Conservation (phyloP, 2,797 vertebrate genomes). For the Chromobotia macracanthus region DNA sequence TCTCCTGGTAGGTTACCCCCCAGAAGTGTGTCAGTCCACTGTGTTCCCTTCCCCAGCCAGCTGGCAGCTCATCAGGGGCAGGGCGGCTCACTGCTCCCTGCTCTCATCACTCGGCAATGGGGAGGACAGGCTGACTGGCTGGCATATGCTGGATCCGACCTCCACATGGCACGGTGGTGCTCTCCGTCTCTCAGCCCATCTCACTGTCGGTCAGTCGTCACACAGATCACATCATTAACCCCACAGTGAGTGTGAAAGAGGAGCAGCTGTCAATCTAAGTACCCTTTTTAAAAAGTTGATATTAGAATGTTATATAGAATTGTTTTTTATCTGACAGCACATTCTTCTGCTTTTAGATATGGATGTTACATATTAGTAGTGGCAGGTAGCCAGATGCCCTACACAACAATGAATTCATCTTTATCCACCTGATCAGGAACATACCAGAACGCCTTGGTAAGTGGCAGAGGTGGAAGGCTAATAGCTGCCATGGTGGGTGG, state of each 20-base stretch:
- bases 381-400: slow-evolving; percentile 4
- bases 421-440: slow-evolving; percentile 3
- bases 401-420: neutral
- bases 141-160: slow-evolving; percentile 62
- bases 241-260: slow-evolving; percentile 27
- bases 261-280: slow-evolving; percentile 31
- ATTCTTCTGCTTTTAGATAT: neutral
- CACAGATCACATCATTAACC: slow-evolving; percentile 35
- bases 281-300: slow-evolving; percentile 15
- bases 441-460: neutral
- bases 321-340: neutral
- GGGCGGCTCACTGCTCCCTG: slow-evolving; percentile 35
- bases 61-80: slow-evolving; percentile 54
- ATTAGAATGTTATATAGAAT: neutral
- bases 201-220: slow-evolving; percentile 35
- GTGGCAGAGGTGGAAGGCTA: slow-evolving; percentile 32
- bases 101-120: slow-evolving; percentile 43
- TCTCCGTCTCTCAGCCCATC: slow-evolving; percentile 35
- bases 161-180: slow-evolving; percentile 49
- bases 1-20: slow-evolving; percentile 58
- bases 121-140: slow-evolving; percentile 52
- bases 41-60: slow-evolving; percentile 59
- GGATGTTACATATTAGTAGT: slow-evolving; percentile 4
- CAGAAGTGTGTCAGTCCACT: slow-evolving; percentile 56
- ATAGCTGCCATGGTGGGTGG: slow-evolving; percentile 55